Base-by-base conservation (phyloP, 2,797 vertebrate species). In the Pipistrellus kuhlii region DNA sequence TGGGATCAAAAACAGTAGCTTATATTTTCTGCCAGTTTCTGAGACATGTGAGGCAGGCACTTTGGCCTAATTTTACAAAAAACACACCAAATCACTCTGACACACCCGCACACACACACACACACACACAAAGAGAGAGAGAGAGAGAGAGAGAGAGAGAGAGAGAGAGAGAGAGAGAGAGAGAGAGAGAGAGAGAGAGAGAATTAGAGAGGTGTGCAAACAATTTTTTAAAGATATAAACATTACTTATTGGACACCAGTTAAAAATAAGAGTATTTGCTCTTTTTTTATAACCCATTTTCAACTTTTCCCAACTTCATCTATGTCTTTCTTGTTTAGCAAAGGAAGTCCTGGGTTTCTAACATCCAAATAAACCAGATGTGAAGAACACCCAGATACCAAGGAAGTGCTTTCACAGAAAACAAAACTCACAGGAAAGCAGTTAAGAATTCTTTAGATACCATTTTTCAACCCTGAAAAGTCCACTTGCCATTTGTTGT, bases 361-460 rank as follows among this genome's bases (percentile, higher is more conserved):
- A 94, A 66, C 23, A 93, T 62, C 53, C 94, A 97, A 81, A 96
- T 93, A 93, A 94, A 94, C 11, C 71, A 96, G 96, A 96, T 84
- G 53, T 93, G 71, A 86, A 80, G 96, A 96, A 96, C 91, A 93
- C 27, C 59, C 88, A 92, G 66, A 94, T 66, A 92, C 27, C 85
- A 96, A 96, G 27, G n/a, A 96, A 94, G 15, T 64, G 46, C 35
- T 93, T 94, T 94, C 80, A 86, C 23, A 51, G 88, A 48, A 89
- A 85, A 38, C 14, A 94, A 93, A 92, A 88, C 77, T 88, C 85
- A 96, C 72, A 89, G 78, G 86, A 93, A 95, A 97, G 81, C 90
- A 93, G 57, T 90, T 96, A 94, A 72, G 77, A 84, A 75, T 88
- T 64, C 35, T 80, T 72, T 53, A 62, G 85, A 84, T 17, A 57